A percentile compares a stretch with the other conserved stretches of the same genome.
phyloP scores from a whole-genome alignment of 1,140 invertebrate genomes.

The Saccostrea cuccullata region DNA sequence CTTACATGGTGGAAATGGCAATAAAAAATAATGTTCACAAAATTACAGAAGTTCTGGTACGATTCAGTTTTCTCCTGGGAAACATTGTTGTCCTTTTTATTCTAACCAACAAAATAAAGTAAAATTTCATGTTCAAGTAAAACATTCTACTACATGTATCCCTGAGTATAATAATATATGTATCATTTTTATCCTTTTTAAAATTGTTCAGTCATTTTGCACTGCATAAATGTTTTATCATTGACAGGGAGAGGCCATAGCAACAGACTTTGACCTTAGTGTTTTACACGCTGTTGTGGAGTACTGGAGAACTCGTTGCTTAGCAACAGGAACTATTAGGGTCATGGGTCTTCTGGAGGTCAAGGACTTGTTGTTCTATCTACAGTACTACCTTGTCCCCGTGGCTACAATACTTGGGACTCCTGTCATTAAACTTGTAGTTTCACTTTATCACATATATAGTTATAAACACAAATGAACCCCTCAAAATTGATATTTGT shows the following conservation, averaged over 20 bases:
- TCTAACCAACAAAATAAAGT: no score
- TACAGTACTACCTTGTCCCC: constrained; percentile 75
- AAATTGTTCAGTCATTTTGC: background rate
- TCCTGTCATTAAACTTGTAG: constrained; percentile 68
- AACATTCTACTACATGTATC: background rate
- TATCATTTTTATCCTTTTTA: background rate
- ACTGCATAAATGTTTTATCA: background rate
- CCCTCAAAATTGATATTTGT: background rate
- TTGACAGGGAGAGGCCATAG: constrained; percentile 67
- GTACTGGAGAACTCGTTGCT: constrained; percentile 69
- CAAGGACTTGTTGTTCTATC: constrained; percentile 68
- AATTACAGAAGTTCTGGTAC: constrained; percentile 61
- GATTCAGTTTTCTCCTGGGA: constrained; percentile 8
- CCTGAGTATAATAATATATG: background rate
- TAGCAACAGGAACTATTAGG: constrained; percentile 65
- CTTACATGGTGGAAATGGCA: constrained; percentile 63
- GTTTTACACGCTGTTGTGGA: constrained; percentile 60
- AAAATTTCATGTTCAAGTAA: no score
- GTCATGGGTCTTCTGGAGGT: constrained; percentile 70
- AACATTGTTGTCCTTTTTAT: no score
- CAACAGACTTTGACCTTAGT: constrained; percentile 61
- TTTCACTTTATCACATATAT: constrained; percentile 68
- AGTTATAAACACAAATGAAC: constrained; percentile 39
- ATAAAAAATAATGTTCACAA: constrained; percentile 64
- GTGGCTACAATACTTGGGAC: constrained; percentile 71